A percentile compares a stretch with the other conserved stretches of the same genome.
Evolutionary conservation across 2,888 invertebrate species (phyloP).

Genomic region (Orthonychiurus folsomi): DNA sequence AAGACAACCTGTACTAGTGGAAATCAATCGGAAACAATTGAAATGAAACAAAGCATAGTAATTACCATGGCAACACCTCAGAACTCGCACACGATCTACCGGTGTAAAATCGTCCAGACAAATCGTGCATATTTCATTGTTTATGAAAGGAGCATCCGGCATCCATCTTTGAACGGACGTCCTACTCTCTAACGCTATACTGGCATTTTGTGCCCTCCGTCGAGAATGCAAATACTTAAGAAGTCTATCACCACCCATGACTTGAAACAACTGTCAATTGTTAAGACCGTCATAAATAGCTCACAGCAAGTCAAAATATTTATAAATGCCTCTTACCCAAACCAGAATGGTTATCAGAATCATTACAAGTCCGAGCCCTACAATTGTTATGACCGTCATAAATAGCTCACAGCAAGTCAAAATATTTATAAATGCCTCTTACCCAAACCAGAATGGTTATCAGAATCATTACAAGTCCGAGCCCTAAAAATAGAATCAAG

Average conservation of each 20-base stretch:
- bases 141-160: not conserved
- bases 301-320: too few relatives aligned
- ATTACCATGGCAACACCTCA: slow-evolving; percentile 3
- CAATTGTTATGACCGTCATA: too few relatives aligned
- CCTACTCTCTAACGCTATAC: not conserved
- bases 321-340: too few relatives aligned
- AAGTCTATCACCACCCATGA: not conserved
- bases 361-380: not conserved
- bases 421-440: too few relatives aligned
- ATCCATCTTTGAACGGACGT: not conserved
- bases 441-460: not conserved
- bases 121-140: not conserved
- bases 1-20: too few relatives aligned
- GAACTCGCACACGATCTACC: not conserved
- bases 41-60: not conserved
- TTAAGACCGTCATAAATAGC: too few relatives aligned
- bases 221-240: not conserved
- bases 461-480: not conserved
- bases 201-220: not conserved
- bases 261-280: not conserved
- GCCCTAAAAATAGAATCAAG: not conserved
- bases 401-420: too few relatives aligned
- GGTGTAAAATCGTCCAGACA: not conserved
- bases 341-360: not conserved
- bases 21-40: not conserved